Base-by-base conservation (phyloP, 1,140 invertebrate species). In the Bactericera cockerelli region DNA sequence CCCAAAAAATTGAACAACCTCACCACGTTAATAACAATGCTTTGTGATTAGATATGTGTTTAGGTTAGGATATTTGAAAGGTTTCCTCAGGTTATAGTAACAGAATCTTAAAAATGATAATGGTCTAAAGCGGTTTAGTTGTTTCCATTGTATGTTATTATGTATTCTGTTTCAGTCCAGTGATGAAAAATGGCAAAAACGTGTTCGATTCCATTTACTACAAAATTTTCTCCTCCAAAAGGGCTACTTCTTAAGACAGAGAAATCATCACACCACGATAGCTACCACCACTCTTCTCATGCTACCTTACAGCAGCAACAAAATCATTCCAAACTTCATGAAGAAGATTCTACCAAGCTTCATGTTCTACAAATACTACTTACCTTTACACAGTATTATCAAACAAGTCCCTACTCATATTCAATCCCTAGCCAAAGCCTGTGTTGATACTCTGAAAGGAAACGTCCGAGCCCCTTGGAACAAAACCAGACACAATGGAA, bases 151-250 rank as follows among this genome's bases (percentile, higher is more conserved):
- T n/a, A n/a, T n/a, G n/a, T n/a, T n/a, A n/a, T n/a, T n/a, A n/a
- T n/a, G n/a, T n/a, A n/a, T n/a, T n/a, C 4, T 31, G 28, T 49
- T 49, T 49, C 42, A 49, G 42, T 4, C 4, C 42, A 49, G 42
- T 49, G n/a, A 6, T 19, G 42, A 49, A n/a, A 49, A 49, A n/a
- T 49, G 42, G 42, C 3, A 19, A 8, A 49, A 49, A 49, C 42
- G 42, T 4, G 42, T 49, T 22, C 42, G 42, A 8, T 6, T 49
- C 19, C 42, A 49, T 49, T 49, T 49, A 4, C n/a, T 49, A 8
- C 42, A 49, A n/a, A 49, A 49, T 16, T 49, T 19, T 49, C 42
- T 49, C 19, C 42, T 49, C 6, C 42, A 49, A n/a, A 49, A 49
- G 6, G 42, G 42, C 8, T 49, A 49, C 22, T 49, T 19, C 22